Conservation (phyloP, 2,113 vertebrate species). For the Condylura cristata region DNA sequence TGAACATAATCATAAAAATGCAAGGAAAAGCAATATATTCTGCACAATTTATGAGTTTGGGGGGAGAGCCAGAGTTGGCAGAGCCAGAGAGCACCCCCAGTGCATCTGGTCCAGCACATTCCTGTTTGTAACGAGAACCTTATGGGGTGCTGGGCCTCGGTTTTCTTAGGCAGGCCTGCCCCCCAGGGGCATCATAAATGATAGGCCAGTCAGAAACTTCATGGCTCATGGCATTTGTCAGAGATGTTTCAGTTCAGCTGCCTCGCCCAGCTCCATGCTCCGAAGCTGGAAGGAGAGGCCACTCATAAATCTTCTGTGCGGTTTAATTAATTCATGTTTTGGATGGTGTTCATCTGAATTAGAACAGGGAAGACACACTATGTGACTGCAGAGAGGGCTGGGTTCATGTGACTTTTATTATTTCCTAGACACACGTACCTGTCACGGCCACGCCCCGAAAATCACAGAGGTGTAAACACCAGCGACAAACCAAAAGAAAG, state of each 20-base stretch:
- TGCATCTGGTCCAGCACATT: slow-evolving; percentile 77
- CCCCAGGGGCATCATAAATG: slow-evolving; percentile 76
- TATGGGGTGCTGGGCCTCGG: slow-evolving; percentile 63
- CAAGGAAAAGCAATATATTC: slow-evolving; percentile 73
- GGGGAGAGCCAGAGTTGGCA: slow-evolving; percentile 42
- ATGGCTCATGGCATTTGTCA: slow-evolving; percentile 62
- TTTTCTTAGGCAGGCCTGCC: slow-evolving; percentile 59
- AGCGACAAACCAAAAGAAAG: not conserved
- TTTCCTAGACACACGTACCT: slow-evolving; percentile 7
- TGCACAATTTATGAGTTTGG: slow-evolving; percentile 75
- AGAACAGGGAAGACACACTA: not conserved
- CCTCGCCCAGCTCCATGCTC: not conserved
- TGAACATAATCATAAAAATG: slow-evolving; percentile 76
- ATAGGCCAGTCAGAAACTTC: slow-evolving; percentile 68
- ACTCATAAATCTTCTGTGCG: slow-evolving; percentile 50
- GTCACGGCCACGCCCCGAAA: not conserved
- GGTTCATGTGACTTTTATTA: not conserved
- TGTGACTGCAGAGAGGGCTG: not conserved
- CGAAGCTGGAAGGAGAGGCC: slow-evolving; percentile 18
- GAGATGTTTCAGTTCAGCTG: slow-evolving; percentile 60
- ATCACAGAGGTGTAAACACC: not conserved
- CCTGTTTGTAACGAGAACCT: slow-evolving; percentile 80
- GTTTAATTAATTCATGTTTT: slow-evolving; percentile 47
- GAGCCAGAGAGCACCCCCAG: slow-evolving; percentile 62
- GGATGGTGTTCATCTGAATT: not conserved